These are phyloP conservation scores for Nephotettix cincticeps DNA, from an alignment of 1,140 invertebrate species.

Conservation along the genomic window DNA sequence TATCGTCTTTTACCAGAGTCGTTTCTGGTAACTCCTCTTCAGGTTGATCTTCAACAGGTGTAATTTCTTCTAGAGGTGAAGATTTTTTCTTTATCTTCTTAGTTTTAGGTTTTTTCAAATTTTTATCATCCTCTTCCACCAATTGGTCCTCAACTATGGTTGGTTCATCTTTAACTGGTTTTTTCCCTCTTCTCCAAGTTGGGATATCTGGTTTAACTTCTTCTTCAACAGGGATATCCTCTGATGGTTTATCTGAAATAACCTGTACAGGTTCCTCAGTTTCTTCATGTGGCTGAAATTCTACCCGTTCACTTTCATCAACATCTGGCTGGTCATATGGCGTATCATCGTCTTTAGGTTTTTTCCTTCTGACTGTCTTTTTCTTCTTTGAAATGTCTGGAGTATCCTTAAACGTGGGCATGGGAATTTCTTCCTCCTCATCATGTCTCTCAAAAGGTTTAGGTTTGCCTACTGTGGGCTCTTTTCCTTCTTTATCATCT, in stretches of 20 bases:
- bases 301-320: neutral
- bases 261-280: neutral
- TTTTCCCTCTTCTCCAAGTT: conserved; percentile 13
- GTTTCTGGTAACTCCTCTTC: conserved; percentile 35
- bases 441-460: conserved; percentile 34
- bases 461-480: conserved; percentile 31
- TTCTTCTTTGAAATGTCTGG: conserved; percentile 30
- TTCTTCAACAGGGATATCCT: neutral
- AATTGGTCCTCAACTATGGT: conserved; percentile 16
- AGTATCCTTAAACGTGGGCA: conserved; percentile 20
- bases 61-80: neutral
- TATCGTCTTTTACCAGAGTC: conserved; percentile 38
- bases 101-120: neutral
- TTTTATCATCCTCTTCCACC: conserved; percentile 20
- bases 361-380: conserved; percentile 20
- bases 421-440: conserved; percentile 31
- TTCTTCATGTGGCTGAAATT: neutral
- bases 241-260: neutral
- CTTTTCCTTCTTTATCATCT: conserved; percentile 25
- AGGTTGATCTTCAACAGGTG: conserved; percentile 29
- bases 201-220: neutral
- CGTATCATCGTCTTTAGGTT: conserved; percentile 24
- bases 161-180: conserved; percentile 30
- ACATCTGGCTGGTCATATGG: too few relatives aligned
- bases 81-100: neutral